A percentile compares a stretch with the other conserved stretches of the same genome.
These are phyloP conservation scores for Mycalesis mineus DNA, from an alignment of 2,888 invertebrate species.

Conservation along the genomic window DNA sequence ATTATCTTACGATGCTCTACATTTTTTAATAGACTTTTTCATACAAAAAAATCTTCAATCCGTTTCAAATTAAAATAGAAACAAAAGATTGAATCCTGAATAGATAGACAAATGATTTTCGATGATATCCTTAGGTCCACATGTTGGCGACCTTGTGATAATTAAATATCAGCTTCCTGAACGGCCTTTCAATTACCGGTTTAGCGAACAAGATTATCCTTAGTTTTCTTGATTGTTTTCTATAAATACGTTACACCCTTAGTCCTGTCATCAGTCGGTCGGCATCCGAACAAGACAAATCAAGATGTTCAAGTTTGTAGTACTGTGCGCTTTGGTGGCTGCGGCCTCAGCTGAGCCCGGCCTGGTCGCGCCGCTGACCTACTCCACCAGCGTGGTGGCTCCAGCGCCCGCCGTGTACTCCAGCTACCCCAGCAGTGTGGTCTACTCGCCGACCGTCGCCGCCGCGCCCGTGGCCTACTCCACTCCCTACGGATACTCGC, in stretches of 20 bases:
- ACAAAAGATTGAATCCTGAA: too few relatives aligned
- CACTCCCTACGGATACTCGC: conserved; percentile 43
- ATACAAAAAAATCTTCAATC: too few relatives aligned
- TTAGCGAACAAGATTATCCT: conserved; percentile 59
- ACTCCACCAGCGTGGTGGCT: conserved; percentile 40
- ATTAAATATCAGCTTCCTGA: conserved; percentile 67
- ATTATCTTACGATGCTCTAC: too few relatives aligned
- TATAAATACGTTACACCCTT: conserved; percentile 56
- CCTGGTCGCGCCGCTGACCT: conserved; percentile 36
- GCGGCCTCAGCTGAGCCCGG: conserved; percentile 67
- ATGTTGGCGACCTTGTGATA: conserved; percentile 48
- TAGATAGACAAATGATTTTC: neutral
- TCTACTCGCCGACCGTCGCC: conserved; percentile 56
- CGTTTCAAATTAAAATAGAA: too few relatives aligned
- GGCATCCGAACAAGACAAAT: conserved; percentile 48
- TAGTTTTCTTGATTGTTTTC: conserved; percentile 53
- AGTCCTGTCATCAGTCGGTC: conserved; percentile 55
- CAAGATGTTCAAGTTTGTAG: conserved; percentile 74
- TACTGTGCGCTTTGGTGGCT: conserved; percentile 79
- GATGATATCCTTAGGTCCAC: neutral
- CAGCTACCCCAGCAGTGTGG: conserved; percentile 53
- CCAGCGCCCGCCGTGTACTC: conserved; percentile 51
- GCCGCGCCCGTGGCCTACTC: conserved; percentile 51
- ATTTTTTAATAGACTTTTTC: too few relatives aligned
- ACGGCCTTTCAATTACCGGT: conserved; percentile 58